These are phyloP conservation scores for Lophochroa leadbeateri DNA, from an alignment of 2,113 vertebrate genomes.

Conservation along the genomic window DNA sequence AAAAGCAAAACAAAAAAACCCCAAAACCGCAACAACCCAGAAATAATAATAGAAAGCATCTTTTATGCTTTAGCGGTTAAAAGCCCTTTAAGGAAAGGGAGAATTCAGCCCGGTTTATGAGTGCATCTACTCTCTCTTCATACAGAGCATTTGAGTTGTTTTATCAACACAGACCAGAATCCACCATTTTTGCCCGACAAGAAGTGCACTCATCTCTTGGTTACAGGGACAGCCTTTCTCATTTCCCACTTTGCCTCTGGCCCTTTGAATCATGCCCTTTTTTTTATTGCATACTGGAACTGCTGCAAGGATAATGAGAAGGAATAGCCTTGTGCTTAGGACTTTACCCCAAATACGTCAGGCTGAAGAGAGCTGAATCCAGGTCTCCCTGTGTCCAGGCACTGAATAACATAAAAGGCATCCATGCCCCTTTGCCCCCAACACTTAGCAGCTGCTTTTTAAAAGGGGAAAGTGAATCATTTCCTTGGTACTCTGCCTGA, in stretches of 20 bases:
- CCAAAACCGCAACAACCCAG: neutral
- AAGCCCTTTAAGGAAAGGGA: neutral
- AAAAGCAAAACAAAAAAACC: neutral
- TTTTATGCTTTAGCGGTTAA: neutral
- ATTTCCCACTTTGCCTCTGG: neutral
- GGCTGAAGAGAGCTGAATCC: neutral
- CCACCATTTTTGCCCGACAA: neutral
- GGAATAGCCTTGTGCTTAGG: neutral
- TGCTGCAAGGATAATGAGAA: neutral
- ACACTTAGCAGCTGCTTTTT: neutral
- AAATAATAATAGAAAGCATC: neutral
- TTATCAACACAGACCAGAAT: neutral
- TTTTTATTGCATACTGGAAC: neutral
- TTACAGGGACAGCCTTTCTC: neutral
- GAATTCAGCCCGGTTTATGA: neutral
- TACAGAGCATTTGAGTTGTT: neutral
- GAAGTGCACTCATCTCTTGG: neutral
- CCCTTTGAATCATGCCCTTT: neutral
- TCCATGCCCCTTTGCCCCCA: neutral
- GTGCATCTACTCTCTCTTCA: neutral
- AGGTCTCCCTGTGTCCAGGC: neutral
- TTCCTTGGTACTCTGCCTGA: conserved; percentile 26
- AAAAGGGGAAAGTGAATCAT: conserved; percentile 32
- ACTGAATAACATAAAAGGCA: neutral
- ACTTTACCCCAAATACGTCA: neutral